Conservation (phyloP, 2,797 vertebrate species). For the Notamacropus eugenii region DNA sequence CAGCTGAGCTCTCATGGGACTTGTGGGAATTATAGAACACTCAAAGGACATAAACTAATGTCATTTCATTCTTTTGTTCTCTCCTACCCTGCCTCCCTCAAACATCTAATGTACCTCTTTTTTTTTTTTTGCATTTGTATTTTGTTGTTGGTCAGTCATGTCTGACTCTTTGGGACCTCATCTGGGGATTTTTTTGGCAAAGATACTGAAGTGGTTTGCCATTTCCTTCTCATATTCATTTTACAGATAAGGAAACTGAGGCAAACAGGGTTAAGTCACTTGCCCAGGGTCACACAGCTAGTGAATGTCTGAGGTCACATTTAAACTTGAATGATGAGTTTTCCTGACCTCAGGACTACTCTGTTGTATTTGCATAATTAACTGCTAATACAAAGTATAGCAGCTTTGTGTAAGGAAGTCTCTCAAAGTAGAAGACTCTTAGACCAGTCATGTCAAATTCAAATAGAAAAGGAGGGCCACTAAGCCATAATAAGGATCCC, state of each 20-base stretch:
- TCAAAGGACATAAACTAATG: not conserved
- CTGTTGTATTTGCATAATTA: not conserved
- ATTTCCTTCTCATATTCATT: not conserved
- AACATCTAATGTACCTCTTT: not conserved
- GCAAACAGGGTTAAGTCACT: not conserved
- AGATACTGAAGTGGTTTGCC: not conserved
- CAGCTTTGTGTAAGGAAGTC: not conserved
- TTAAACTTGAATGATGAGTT: not conserved
- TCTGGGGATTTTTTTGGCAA: not conserved
- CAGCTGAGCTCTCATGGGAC: not conserved
- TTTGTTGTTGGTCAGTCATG: not conserved
- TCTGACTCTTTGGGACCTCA: not conserved
- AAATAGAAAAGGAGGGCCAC: not conserved
- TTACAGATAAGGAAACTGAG: not conserved
- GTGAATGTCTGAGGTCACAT: not conserved
- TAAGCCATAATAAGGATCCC: not conserved
- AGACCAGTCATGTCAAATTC: not conserved
- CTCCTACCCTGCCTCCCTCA: not conserved
- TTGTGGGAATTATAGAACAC: not conserved
- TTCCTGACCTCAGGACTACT: not conserved
- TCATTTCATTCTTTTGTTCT: not conserved
- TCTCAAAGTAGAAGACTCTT: not conserved
- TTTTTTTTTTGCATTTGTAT: not conserved
- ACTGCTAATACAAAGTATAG: not conserved
- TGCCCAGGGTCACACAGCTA: not conserved